These are phyloP conservation scores for Syrmaticus mikado DNA, from an alignment of 2,113 vertebrate species.

Conservation along the genomic window DNA sequence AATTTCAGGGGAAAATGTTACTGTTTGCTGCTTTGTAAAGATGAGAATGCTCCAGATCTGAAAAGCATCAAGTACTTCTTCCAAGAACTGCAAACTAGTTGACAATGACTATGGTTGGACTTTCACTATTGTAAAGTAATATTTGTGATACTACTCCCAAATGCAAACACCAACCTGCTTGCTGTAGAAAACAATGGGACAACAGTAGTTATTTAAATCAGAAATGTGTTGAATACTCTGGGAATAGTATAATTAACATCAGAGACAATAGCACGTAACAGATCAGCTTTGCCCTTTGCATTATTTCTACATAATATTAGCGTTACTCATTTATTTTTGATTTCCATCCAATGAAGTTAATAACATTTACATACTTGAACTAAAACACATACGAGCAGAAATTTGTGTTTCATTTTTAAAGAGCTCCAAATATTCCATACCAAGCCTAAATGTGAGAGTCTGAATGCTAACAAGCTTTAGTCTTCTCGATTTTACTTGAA, in stretches of 20 bases:
- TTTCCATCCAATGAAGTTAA: neutral
- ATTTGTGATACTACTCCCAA: neutral
- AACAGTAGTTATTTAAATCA: neutral
- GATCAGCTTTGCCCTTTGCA: neutral
- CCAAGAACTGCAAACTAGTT: neutral
- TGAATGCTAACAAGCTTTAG: neutral
- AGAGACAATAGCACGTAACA: accelerated
- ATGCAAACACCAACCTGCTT: neutral
- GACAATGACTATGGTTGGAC: neutral
- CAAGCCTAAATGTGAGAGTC: neutral
- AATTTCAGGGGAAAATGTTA: neutral
- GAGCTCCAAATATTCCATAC: neutral
- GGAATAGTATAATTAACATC: neutral
- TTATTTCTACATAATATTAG: neutral
- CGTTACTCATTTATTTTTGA: neutral
- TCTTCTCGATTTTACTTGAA: neutral
- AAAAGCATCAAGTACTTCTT: neutral
- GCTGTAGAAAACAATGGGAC: neutral
- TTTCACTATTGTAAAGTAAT: neutral
- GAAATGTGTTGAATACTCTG: neutral
- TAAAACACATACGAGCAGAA: neutral
- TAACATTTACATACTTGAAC: neutral
- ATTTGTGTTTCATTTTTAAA: neutral
- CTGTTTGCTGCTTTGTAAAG: neutral
- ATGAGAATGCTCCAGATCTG: neutral